phyloP scores from a whole-genome alignment of 2,113 vertebrate genomes.

The Neogale vison region DNA sequence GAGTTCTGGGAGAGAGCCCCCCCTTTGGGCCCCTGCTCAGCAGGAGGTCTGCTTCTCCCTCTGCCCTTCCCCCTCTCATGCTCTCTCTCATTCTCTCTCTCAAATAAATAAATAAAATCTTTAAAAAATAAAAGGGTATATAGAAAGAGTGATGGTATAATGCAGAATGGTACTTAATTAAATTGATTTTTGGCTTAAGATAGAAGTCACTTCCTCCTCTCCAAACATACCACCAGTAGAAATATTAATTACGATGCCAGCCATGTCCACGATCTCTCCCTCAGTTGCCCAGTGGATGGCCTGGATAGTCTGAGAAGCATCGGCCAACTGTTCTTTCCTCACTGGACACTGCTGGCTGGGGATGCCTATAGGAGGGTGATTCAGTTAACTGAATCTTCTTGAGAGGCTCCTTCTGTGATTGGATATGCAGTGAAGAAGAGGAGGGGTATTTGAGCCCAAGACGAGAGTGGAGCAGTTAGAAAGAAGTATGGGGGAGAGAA shows the following conservation, averaged over 20 bases:
- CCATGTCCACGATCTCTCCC: not conserved
- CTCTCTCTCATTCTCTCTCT: too few relatives aligned
- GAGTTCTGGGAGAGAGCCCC: too few relatives aligned
- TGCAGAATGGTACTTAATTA: slow-evolving; percentile 1
- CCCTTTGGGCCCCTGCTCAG: too few relatives aligned
- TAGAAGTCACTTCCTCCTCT: not conserved
- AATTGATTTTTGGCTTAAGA: not conserved
- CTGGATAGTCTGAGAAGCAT: not conserved
- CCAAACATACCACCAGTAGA: not conserved
- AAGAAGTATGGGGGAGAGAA: not conserved
- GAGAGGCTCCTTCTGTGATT: not conserved
- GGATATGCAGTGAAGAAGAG: not conserved
- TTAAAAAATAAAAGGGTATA: not conserved
- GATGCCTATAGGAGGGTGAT: not conserved
- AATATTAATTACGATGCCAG: not conserved
- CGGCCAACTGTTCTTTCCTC: not conserved
- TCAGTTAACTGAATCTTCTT: slow-evolving; percentile 2
- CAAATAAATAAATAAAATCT: too few relatives aligned
- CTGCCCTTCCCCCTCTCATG: too few relatives aligned
- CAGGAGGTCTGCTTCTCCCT: too few relatives aligned
- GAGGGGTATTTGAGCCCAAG: not conserved
- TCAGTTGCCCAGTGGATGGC: too few relatives aligned
- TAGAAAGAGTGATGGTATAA: not conserved
- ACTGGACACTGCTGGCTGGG: not conserved
- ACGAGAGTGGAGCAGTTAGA: not conserved